A percentile compares a stretch with the other conserved stretches of the same genome.
Evolutionary conservation across 2,113 vertebrate genomes (phyloP).

Genomic region (Atrichornis clamosus): DNA sequence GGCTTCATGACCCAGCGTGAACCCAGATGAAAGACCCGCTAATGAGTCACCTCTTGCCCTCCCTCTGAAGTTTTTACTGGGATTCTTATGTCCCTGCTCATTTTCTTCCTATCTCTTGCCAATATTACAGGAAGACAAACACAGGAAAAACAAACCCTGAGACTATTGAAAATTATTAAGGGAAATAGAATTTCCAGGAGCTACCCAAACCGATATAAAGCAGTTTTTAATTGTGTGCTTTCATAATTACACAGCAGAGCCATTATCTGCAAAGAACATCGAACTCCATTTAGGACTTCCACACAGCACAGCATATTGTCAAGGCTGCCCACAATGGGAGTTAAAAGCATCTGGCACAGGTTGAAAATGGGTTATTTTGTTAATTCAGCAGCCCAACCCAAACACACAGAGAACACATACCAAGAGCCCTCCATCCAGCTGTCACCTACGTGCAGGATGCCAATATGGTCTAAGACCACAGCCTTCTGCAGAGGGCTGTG

Average conservation of each 20-base stretch:
- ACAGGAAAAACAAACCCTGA: constrained; percentile 27
- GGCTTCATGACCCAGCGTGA: not conserved
- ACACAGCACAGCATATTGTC: rapidly evolving
- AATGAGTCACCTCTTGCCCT: constrained; percentile 20
- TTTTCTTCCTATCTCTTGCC: constrained; percentile 25
- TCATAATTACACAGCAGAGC: not conserved
- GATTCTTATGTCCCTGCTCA: not conserved
- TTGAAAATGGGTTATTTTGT: not conserved
- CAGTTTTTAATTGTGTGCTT: not conserved
- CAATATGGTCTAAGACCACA: not conserved
- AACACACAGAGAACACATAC: not conserved
- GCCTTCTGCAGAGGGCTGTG: not conserved
- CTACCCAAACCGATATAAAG: not conserved
- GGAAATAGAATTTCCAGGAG: not conserved
- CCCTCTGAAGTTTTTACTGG: not conserved
- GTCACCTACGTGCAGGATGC: not conserved
- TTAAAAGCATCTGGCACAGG: not conserved
- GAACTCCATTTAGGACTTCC: not conserved
- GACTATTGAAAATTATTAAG: constrained; percentile 1
- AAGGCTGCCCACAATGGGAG: not conserved
- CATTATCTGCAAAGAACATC: constrained; percentile 13
- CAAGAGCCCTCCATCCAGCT: not conserved
- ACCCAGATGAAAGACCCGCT: not conserved
- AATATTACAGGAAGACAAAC: not conserved
- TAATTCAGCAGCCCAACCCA: not conserved